Conservation (phyloP, 23 tunicate genomes). For the Corella eumyota region DNA sequence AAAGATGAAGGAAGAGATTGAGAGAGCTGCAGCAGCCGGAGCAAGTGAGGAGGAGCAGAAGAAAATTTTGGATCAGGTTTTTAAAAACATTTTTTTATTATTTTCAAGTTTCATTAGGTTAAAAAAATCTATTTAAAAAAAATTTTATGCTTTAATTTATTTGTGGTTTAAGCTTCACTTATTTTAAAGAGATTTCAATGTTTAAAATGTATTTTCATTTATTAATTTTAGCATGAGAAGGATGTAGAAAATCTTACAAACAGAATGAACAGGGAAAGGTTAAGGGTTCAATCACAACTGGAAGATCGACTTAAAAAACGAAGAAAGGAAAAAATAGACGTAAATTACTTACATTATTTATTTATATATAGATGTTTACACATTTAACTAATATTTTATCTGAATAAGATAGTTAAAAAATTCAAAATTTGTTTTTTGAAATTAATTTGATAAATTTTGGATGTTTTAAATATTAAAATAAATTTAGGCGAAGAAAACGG, state of each 20-base stretch:
- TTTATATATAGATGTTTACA: background rate
- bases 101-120: background rate
- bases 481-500: slow-evolving; percentile 53
- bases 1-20: slow-evolving; percentile 63
- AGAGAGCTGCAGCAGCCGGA: slow-evolving; percentile 81
- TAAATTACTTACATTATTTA: slow-evolving; percentile 5
- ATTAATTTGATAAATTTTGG: no score
- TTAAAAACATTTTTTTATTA: background rate
- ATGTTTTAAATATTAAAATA: background rate
- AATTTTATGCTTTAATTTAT: background rate
- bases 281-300: slow-evolving; percentile 70
- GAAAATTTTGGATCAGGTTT: slow-evolving; percentile 73
- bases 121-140: background rate
- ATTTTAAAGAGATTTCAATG: background rate
- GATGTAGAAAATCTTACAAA: slow-evolving; percentile 75
- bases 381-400: background rate
- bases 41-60: slow-evolving; percentile 89
- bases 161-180: background rate
- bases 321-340: slow-evolving; percentile 76
- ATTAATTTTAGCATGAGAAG: slow-evolving; percentile 78
- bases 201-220: background rate
- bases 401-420: background rate
- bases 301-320: slow-evolving; percentile 81
- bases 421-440: no score
- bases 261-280: slow-evolving; percentile 71